phyloP scores from a whole-genome alignment of 2,797 vertebrate species.

The Rhyacichthys aspro region DNA sequence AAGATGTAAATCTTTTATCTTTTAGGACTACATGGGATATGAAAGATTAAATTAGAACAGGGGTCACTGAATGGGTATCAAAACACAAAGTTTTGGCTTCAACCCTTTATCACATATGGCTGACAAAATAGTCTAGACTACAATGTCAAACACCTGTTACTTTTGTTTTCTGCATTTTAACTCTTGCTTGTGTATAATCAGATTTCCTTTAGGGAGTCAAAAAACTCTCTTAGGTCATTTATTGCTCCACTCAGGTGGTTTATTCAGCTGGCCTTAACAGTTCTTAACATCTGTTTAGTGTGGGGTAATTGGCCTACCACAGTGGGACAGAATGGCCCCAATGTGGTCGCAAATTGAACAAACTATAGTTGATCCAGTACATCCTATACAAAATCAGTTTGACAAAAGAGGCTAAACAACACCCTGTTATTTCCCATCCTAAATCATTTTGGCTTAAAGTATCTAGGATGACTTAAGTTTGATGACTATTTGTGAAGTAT shows the following conservation, averaged over 20 bases:
- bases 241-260: background rate
- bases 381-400: too few species aligned
- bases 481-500: too few species aligned
- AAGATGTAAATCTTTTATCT: background rate
- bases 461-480: too few species aligned
- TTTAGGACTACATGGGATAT: background rate
- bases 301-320: background rate
- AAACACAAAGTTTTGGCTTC: conserved; percentile 1
- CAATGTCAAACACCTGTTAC: background rate
- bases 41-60: background rate
- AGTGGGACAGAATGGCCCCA: too few species aligned
- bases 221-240: background rate
- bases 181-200: background rate
- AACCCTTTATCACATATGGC: background rate
- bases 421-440: too few species aligned
- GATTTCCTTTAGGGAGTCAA: background rate
- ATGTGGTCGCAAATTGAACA: too few species aligned
- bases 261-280: background rate
- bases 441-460: too few species aligned
- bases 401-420: too few species aligned
- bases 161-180: background rate
- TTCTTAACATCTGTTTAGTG: too few species aligned
- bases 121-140: background rate
- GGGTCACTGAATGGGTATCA: background rate
- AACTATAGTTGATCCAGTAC: too few species aligned